These are phyloP conservation scores for Muraenolepis orangiensis DNA, from an alignment of 2,797 vertebrate genomes.

Conservation along the genomic window DNA sequence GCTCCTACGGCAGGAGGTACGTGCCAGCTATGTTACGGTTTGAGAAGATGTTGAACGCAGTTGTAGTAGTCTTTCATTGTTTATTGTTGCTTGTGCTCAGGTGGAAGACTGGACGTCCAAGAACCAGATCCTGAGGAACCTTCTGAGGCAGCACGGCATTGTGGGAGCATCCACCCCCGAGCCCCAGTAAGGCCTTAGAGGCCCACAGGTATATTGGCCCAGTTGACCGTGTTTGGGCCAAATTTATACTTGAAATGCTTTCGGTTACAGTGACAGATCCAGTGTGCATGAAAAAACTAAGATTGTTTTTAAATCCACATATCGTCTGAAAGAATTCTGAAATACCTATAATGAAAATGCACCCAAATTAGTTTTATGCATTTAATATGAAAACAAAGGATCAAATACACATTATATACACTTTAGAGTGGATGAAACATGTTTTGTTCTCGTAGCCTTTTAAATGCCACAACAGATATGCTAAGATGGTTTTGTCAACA, in stretches of 20 bases:
- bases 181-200: conserved; percentile 61
- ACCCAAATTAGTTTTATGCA: neutral
- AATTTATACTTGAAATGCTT: conserved; percentile 60
- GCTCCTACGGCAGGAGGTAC: conserved; percentile 86
- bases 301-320: conserved; percentile 31
- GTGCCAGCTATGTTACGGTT: neutral
- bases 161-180: conserved; percentile 71
- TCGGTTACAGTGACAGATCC: conserved; percentile 39
- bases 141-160: conserved; percentile 73
- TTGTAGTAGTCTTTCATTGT: neutral
- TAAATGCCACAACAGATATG: conserved; percentile 35
- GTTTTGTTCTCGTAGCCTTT: neutral
- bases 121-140: conserved; percentile 77
- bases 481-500: conserved; percentile 35
- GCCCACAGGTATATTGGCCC: conserved; percentile 9
- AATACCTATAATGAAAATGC: conserved; percentile 12
- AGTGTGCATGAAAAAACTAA: conserved; percentile 42
- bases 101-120: conserved; percentile 80
- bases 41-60: neutral
- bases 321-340: conserved; percentile 23
- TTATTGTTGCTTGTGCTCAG: conserved; percentile 46
- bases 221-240: conserved; percentile 38
- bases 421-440: neutral
- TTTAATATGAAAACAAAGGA: neutral
- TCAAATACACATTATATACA: conserved; percentile 7